Base-by-base conservation (phyloP, 1,140 invertebrate species). In the Pseudomyrmex dendroicus region DNA sequence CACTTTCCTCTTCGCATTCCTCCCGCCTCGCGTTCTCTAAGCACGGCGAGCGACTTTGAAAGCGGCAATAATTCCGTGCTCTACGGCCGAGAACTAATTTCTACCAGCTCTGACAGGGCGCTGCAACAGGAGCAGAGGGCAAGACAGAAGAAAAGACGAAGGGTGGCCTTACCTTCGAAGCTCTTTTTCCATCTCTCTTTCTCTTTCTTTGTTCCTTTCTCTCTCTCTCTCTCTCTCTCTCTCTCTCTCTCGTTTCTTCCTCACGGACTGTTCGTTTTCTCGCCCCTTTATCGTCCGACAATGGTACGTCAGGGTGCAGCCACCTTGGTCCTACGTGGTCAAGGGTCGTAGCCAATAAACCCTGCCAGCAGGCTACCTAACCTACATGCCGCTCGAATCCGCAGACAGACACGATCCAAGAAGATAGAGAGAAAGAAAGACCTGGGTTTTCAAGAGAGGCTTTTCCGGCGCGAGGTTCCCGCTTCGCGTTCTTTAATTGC, bases 1-100 rank as follows among this genome's bases (percentile, higher is more conserved):
- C 57, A 82, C 50, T 85, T 87, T 83, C 74, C 83, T 67, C 50
- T 63, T 62, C 85, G 80, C 78, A 73, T 86, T 35, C 35, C 59
- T 83, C 87, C 68, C 85, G 50, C 12, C 48, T 35, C 35, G 35
- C 15, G 68, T 15, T 57, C 44, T 73, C 76, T 76, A 89, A 87
- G 85, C 80, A 74, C 74, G 76, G 66, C 72, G 83, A 84, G 86
- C 85, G 86, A 89, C 88, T 91, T 86, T 89, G 85, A 90, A 91
- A 90, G 88, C 85, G 83, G 90, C 90, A 89, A 91, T 91, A 91
- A 91, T 91, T 91, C 87, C 85, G 73, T 82, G 88, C 84, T 85
- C 76, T 74, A 90, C 84, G 84, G 84, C 82, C 83, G 82, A 89
- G 88, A 91, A 91, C 84, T 90, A 91, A 91, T 91, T 91, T 90